Evolutionary conservation across 2,888 invertebrate species (phyloP), one percentile per base, ranked within the genome.

Genomic region (Kuschelorhynchus macadamiae): DNA sequence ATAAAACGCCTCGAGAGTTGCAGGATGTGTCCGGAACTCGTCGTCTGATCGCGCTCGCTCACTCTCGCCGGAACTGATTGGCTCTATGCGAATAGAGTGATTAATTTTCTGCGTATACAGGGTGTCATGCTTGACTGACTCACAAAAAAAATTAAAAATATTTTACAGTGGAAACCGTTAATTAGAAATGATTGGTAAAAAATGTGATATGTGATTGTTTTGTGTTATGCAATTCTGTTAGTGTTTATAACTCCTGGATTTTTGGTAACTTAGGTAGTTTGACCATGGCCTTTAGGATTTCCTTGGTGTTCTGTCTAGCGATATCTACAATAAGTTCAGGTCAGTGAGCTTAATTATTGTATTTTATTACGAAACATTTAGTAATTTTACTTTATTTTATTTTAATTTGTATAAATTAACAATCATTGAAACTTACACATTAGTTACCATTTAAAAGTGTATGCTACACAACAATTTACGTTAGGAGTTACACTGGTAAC

Each of bases 151-250:
- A 36, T 36, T 36, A 11, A 3, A n/a, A 2, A 30, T 12, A 21
- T 47, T 47, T 11, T 47, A 21, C 12, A 21, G 47, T 47, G 47
- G 1, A 12, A 25, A 11, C 18, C 11, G 14, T 11, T 17, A 9
- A 16, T 46, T 60, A 46, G 36, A n/a, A 44, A 67, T 67, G 60
- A 46, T 46, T 60, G 33, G 62, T 56, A 52, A 33, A 50, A 47
- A 20, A 63, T 67, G 67, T 60, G 60, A 67, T 36, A 32, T 42
- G 62, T 67, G 62, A 67, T 57, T 57, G 50, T 62, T 67, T 49
- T 39, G 57, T 56, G 57, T 53, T 47, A 67, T 63, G 67, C 33
- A 55, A 52, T 63, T 61, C 21, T 42, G 14, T 49, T 39, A 33
- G 67, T 67, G 67, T 44, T 57, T 67, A 16, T 46, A n/a, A 41